Conservation (phyloP, 2,797 vertebrate species). For the Halcyon chelicuti region DNA sequence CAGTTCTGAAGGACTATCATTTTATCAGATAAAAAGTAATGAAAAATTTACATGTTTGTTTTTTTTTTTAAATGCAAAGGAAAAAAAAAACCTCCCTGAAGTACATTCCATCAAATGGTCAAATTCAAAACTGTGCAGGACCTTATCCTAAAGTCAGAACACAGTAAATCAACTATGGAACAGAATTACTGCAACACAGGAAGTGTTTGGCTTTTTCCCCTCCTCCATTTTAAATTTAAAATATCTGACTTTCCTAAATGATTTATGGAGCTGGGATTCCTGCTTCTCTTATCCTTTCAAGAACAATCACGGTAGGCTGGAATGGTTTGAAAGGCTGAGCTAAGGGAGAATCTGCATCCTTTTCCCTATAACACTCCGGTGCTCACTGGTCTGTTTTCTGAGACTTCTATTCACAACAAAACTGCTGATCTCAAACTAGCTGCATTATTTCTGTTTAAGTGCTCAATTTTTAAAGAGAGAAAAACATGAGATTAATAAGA, state of each 20-base stretch:
- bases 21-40: background rate
- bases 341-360: conserved; percentile 37
- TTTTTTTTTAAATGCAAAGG: background rate
- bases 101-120: background rate
- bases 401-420: conserved; percentile 38
- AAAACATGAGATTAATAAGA: conserved; percentile 69
- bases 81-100: background rate
- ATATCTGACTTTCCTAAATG: conserved; percentile 22
- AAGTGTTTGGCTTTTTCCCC: background rate
- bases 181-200: background rate
- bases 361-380: background rate
- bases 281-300: conserved; percentile 35
- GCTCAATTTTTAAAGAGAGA: conserved; percentile 38
- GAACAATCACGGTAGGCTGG: conserved; percentile 26
- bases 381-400: conserved; percentile 24
- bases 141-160: background rate
- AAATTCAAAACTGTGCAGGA: background rate
- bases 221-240: conserved; percentile 32
- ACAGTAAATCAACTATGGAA: background rate
- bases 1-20: background rate
- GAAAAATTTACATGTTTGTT: accelerated
- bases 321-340: conserved; percentile 48
- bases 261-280: conserved; percentile 22
- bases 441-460: conserved; percentile 66
- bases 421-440: conserved; percentile 57